Conservation (phyloP, 2,113 vertebrate species). For the Sapayoa aenigma region DNA sequence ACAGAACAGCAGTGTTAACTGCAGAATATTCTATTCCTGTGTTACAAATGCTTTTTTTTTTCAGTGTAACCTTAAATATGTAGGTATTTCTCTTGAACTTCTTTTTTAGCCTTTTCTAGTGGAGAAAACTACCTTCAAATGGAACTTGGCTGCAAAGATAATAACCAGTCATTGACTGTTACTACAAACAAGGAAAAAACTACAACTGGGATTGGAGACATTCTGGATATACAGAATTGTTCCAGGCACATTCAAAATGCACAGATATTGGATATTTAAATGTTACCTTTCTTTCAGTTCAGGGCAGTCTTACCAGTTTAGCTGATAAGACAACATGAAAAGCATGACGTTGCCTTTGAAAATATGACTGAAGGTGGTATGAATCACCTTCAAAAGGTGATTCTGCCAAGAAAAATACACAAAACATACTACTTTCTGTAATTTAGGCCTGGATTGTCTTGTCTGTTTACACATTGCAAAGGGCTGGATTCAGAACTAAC, state of each 20-base stretch:
- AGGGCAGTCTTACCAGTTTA: background rate
- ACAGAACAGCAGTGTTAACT: background rate
- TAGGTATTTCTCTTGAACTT: constrained; percentile 63
- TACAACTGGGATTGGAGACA: constrained; percentile 55
- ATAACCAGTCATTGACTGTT: constrained; percentile 64
- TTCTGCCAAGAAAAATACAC: background rate
- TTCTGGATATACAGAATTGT: constrained; percentile 44
- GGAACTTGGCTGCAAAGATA: constrained; percentile 67
- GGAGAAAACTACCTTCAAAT: constrained; percentile 51
- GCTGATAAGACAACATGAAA: background rate
- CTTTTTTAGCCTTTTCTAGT: constrained; percentile 59
- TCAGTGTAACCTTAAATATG: background rate
- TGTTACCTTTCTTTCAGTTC: background rate
- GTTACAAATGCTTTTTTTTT: background rate
- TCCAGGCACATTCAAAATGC: constrained; percentile 21
- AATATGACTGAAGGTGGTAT: background rate
- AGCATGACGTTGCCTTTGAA: background rate
- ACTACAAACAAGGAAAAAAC: constrained; percentile 57
- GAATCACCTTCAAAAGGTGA: background rate
- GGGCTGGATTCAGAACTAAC: background rate
- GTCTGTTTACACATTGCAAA: background rate
- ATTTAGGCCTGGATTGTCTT: background rate
- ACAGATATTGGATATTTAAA: background rate
- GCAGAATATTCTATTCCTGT: background rate
- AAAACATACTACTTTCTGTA: background rate